These are phyloP conservation scores for Macrophya alboannulata DNA, from an alignment of 2,888 invertebrate genomes.

Conservation along the genomic window DNA sequence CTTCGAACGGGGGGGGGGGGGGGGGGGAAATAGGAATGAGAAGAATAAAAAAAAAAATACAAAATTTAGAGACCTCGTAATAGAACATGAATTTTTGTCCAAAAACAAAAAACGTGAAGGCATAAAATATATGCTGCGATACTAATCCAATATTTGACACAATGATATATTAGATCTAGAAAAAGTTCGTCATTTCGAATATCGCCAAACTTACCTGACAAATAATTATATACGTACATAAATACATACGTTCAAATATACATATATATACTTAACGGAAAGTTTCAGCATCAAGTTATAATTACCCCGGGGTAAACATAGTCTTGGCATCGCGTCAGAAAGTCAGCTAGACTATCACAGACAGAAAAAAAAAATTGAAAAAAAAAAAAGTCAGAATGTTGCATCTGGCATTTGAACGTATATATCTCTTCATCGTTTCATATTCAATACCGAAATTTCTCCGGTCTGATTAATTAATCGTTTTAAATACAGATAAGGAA, in stretches of 20 bases:
- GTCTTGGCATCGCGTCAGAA: constrained; percentile 42
- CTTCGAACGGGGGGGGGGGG: neutral
- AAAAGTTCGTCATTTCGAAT: neutral
- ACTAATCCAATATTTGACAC: no score
- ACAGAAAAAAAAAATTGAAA: neutral
- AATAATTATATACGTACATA: constrained; percentile 42
- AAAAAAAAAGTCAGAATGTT: neutral
- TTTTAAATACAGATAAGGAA: no score
- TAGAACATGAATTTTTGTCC: no score
- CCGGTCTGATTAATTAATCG: neutral
- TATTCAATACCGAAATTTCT: no score
- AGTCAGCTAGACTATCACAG: neutral
- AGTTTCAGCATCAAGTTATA: constrained; percentile 45
- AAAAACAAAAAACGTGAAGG: no score
- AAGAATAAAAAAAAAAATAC: neutral
- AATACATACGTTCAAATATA: neutral
- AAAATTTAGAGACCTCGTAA: neutral
- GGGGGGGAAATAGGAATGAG: neutral
- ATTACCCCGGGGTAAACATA: constrained; percentile 49
- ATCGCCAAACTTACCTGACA: neutral
- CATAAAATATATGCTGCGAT: no score
- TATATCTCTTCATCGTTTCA: neutral
- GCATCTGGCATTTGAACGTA: neutral
- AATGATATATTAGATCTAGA: no score
- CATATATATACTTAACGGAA: neutral